A percentile compares a stretch with the other conserved stretches of the same genome.
These are phyloP conservation scores for Crocuta crocuta DNA, from an alignment of 2,113 vertebrate genomes.

Conservation along the genomic window DNA sequence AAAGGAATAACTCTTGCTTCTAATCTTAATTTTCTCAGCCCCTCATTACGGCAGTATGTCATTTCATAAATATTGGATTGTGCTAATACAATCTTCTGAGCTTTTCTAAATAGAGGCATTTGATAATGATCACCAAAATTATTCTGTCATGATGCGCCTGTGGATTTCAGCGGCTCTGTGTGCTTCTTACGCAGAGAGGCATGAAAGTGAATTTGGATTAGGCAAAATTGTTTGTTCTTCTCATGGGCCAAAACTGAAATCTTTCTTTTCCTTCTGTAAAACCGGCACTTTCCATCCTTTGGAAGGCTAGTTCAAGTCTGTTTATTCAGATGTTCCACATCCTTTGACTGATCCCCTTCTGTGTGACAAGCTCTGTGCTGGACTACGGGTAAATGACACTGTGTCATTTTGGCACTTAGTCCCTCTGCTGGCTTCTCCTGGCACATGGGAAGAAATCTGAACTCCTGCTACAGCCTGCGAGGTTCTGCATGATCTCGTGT, in stretches of 20 bases:
- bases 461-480: neutral
- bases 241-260: neutral
- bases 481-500: neutral
- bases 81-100: slow-evolving; percentile 72
- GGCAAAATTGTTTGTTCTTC: slow-evolving; percentile 35
- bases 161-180: neutral
- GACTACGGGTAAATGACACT: neutral
- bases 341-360: neutral
- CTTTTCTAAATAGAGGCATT: slow-evolving; percentile 73
- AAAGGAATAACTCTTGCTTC: neutral
- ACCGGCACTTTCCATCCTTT: neutral
- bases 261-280: neutral
- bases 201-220: slow-evolving; percentile 66
- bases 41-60: slow-evolving; percentile 60
- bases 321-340: neutral
- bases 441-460: neutral
- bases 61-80: slow-evolving; percentile 71
- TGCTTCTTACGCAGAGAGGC: slow-evolving; percentile 59
- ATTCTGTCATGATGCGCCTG: slow-evolving; percentile 55
- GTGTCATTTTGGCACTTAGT: neutral
- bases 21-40: slow-evolving; percentile 69
- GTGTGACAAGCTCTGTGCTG: neutral
- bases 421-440: neutral
- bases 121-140: slow-evolving; percentile 72
- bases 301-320: neutral